Conservation (phyloP, 1,140 invertebrate genomes). For the Galleria mellonella region DNA sequence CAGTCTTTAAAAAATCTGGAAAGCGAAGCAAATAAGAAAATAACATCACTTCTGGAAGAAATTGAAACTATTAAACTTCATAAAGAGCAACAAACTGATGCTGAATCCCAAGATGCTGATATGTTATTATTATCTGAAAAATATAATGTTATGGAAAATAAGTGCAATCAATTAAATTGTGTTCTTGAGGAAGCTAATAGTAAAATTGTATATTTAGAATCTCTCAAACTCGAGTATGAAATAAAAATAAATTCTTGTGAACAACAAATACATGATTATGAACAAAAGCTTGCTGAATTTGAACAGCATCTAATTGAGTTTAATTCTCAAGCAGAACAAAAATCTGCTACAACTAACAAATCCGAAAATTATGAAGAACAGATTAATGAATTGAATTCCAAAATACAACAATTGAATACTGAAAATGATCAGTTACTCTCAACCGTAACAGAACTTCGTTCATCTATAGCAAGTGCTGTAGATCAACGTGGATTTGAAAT, state of each 20-base stretch:
- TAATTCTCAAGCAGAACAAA: too few species aligned
- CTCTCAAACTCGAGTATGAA: neutral
- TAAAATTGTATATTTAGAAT: slow-evolving; percentile 1
- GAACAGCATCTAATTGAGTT: too few species aligned
- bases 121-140: slow-evolving; percentile 54
- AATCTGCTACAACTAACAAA: too few species aligned
- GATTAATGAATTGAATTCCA: slow-evolving; percentile 34
- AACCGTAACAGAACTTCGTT: slow-evolving; percentile 57
- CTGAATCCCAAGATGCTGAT: slow-evolving; percentile 22
- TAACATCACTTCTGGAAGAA: slow-evolving; percentile 19
- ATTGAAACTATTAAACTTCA: slow-evolving; percentile 17
- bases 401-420: slow-evolving; percentile 47
- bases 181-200: slow-evolving; percentile 30
- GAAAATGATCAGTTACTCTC: slow-evolving; percentile 63
- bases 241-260: slow-evolving; percentile 24
- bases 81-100: slow-evolving; percentile 14
- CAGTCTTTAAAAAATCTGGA: slow-evolving; percentile 13
- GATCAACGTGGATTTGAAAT: slow-evolving; percentile 79
- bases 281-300: too few species aligned
- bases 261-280: slow-evolving; percentile 18
- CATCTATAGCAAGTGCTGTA: slow-evolving; percentile 65
- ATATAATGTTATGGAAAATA: slow-evolving; percentile 54
- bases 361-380: slow-evolving; percentile 18
- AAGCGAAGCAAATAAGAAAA: slow-evolving; percentile 18
- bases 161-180: slow-evolving; percentile 48